These are phyloP conservation scores for Falco punctatus DNA, from an alignment of 2,113 vertebrate genomes.

Conservation along the genomic window DNA sequence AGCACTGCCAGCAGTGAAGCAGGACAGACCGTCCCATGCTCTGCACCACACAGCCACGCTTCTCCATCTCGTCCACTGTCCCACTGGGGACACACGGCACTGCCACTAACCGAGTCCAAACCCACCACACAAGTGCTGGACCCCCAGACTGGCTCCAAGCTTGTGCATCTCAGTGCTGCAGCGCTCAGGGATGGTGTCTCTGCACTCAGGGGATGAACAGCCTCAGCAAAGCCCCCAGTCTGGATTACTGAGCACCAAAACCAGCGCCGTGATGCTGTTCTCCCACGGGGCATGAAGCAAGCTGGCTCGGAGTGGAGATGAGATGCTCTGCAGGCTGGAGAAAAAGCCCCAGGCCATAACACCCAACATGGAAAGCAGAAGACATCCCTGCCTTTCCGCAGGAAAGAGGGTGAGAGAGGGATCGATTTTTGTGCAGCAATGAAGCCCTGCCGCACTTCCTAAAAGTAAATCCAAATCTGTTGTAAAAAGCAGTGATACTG, in stretches of 20 bases:
- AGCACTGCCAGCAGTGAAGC: background rate
- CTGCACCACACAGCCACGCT: background rate
- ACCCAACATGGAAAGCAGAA: background rate
- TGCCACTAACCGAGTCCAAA: fast-evolving
- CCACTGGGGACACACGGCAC: fast-evolving
- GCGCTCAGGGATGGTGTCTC: background rate
- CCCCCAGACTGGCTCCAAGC: background rate
- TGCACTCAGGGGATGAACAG: background rate
- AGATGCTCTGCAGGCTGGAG: background rate
- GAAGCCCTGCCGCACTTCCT: background rate
- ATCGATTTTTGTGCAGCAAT: background rate
- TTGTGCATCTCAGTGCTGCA: background rate
- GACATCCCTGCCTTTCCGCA: background rate
- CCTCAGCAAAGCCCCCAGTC: background rate
- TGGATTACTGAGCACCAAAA: background rate
- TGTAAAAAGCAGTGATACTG: background rate
- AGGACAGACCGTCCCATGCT: fast-evolving
- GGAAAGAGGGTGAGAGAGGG: background rate
- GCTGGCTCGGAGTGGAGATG: background rate
- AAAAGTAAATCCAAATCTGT: background rate
- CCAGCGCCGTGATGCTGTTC: background rate
- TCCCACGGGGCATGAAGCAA: background rate
- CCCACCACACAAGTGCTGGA: background rate
- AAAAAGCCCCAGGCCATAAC: background rate
- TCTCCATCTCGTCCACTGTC: background rate